A percentile compares a stretch with the other conserved stretches of the same genome.
These are phyloP conservation scores for Pangasianodon gigas DNA, from an alignment of 2,113 vertebrate species.

Conservation along the genomic window DNA sequence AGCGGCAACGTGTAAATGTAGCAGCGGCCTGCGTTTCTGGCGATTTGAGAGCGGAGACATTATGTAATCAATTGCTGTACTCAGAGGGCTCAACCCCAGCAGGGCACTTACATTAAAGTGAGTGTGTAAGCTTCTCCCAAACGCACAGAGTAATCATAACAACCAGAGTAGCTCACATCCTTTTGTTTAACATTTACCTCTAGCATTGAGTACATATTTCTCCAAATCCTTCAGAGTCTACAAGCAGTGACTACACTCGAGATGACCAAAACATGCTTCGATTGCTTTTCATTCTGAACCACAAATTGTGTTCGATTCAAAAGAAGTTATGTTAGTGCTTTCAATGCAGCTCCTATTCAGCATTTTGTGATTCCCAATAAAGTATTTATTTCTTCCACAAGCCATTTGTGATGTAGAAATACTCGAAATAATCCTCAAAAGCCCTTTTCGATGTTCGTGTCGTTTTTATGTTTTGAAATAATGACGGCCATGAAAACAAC, in stretches of 20 bases:
- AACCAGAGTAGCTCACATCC: not conserved
- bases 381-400: not conserved
- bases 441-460: not conserved
- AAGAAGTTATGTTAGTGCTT: not conserved
- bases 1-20: not conserved
- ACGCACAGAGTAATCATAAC: not conserved
- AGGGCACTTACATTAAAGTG: constrained; percentile 19
- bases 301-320: not conserved
- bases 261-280: not conserved
- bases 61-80: constrained; percentile 17
- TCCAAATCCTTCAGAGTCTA: not conserved
- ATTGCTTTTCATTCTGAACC: not conserved
- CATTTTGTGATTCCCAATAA: too few species aligned
- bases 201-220: not conserved
- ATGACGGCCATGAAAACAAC: not conserved
- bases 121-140: not conserved
- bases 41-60: not conserved
- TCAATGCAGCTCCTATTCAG: not conserved
- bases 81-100: constrained; percentile 1
- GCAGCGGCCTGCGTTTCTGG: not conserved
- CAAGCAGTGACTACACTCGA: not conserved
- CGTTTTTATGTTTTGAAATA: not conserved
- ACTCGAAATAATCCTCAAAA: not conserved
- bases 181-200: not conserved
- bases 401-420: not conserved